Conservation (phyloP, 2,888 invertebrate species). For the Mesopsocus fuscifrons region DNA sequence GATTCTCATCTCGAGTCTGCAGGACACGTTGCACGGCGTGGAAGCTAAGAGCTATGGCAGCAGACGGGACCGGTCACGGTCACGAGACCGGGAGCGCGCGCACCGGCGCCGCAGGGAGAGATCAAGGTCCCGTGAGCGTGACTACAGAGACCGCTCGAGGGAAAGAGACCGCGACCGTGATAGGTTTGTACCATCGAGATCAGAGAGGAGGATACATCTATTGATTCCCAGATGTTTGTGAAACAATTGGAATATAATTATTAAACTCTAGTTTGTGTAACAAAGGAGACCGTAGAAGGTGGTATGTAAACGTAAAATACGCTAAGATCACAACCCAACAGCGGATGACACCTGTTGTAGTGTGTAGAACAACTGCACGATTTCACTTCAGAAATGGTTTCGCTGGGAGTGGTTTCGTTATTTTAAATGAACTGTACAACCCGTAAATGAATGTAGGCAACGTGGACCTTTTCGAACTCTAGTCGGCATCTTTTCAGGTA, state of each 20-base stretch:
- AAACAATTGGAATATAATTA: no score
- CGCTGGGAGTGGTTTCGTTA: no score
- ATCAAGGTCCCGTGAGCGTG: constrained; percentile 29
- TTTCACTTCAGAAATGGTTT: no score
- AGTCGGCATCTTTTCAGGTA: constrained; percentile 33
- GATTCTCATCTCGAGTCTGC: constrained; percentile 87
- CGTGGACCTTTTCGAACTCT: constrained; percentile 1
- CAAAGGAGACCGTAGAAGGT: no score
- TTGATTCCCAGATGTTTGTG: constrained; percentile 4
- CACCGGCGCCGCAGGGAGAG: constrained; percentile 46
- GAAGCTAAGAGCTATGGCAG: constrained; percentile 91
- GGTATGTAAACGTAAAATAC: no score
- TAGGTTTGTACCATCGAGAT: constrained; percentile 12
- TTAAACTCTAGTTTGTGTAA: no score
- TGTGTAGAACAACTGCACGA: no score
- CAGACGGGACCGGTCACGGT: constrained; percentile 34
- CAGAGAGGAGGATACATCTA: neutral
- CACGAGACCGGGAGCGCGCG: constrained; percentile 30
- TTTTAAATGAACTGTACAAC: no score
- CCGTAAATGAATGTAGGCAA: no score
- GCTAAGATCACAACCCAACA: no score
- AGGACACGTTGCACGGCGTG: constrained; percentile 92
- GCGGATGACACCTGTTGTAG: no score
- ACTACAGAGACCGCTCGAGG: constrained; percentile 32
- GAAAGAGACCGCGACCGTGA: constrained; percentile 33